Percentiles rank a stretch among this genome's conserved stretches.
phyloP scores from a whole-genome alignment of 2,888 invertebrate genomes.

The Nephrotoma flavescens region DNA sequence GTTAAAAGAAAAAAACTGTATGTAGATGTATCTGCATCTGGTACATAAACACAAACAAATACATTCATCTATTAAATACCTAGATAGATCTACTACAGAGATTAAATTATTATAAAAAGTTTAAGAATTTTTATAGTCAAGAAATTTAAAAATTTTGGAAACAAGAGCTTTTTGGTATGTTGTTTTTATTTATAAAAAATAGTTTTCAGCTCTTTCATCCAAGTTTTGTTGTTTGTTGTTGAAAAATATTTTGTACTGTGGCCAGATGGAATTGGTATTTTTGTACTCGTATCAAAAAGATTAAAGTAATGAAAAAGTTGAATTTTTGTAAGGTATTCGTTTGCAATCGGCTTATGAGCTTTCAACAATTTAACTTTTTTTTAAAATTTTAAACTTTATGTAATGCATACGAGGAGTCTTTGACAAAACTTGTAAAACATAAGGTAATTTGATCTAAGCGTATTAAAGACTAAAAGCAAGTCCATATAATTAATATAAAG shows the following conservation, averaged over 20 bases:
- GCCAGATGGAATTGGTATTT: neutral
- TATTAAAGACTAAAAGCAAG: no score
- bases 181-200: neutral
- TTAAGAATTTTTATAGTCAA: neutral
- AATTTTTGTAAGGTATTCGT: neutral
- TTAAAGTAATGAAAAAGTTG: neutral
- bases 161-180: neutral
- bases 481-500: no score
- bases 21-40: neutral
- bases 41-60: neutral
- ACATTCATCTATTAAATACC: neutral
- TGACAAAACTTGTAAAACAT: no score
- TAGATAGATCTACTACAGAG: neutral
- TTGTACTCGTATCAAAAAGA: neutral
- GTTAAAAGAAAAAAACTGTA: neutral
- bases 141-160: neutral
- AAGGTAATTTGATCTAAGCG: no score
- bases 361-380: neutral
- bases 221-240: neutral
- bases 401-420: neutral
- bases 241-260: neutral
- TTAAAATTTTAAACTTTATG: neutral
- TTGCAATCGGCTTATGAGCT: neutral
- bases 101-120: neutral
- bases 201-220: neutral